Evolutionary conservation across 2,888 invertebrate genomes (phyloP), one percentile per base, ranked within the genome.

Genomic region (Malthinus seriepunctatus): DNA sequence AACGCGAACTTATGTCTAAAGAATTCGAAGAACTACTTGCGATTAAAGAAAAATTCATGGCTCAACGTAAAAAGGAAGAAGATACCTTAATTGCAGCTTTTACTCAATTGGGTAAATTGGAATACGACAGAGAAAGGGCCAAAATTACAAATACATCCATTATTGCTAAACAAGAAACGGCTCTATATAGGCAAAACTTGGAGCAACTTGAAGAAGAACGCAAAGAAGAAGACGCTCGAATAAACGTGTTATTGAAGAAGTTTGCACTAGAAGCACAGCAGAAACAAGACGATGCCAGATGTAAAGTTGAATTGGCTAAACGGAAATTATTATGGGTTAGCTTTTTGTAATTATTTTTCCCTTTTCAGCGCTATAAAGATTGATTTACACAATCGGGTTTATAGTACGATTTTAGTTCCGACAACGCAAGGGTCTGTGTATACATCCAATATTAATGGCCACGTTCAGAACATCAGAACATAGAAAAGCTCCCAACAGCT

Each of bases 11-110:
- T 48, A 58, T 64, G 1, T 71, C 71, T 3, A 64, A 65, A 56
- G 76, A 78, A 56, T 66, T 78, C 3, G 53, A 63, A 9, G 68
- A 73, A 15, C 79, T 79, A 67, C 72, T 79, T 9, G 67, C 65
- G 14, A 51, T 65, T 6, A 72, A 76, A 37, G 68, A 74, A 56
- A 64, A 68, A 51, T 66, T 75, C 15, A 45, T 71, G 12, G 70
- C 59, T 0, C 67, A 75, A 59, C 63, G 75, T 38, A 71, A 69
- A 51, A 69, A 71, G 51, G 76, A 75, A 58, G 78, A 78, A 63
- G 61, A 72, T 2, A 71, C 74, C 0, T 59, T 76, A 14, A 73
- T 76, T 31, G 61, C 72, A 37, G 74, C 74, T 1, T 73, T 74
- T 51, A 65, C 58, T n/a, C 52, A 66, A 10, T 65, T 77, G n/a